These are phyloP conservation scores for Callospermophilus lateralis DNA, from an alignment of 2,113 vertebrate species.

Conservation along the genomic window DNA sequence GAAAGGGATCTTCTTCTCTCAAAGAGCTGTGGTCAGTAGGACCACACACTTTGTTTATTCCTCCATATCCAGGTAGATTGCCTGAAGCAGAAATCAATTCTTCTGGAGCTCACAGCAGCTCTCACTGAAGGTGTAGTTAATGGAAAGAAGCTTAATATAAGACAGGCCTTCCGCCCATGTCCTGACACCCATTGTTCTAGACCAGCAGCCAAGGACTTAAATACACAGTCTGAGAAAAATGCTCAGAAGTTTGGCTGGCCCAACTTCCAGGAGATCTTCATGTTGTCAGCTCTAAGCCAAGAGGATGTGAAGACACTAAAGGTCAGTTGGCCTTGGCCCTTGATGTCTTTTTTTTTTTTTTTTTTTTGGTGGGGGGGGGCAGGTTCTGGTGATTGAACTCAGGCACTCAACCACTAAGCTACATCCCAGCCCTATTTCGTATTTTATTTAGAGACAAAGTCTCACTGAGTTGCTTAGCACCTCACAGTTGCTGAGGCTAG, in stretches of 20 bases:
- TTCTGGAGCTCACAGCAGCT: conserved; percentile 90
- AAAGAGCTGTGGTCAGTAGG: background rate
- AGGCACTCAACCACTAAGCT: too few relatives aligned
- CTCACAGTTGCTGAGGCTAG: too few relatives aligned
- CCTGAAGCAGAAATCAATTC: conserved; percentile 90
- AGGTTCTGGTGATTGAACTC: too few relatives aligned
- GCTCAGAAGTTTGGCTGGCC: conserved; percentile 92
- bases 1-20: background rate
- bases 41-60: background rate
- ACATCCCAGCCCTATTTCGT: too few relatives aligned
- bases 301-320: conserved; percentile 95
- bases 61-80: conserved; percentile 91
- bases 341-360: too few relatives aligned
- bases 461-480: too few relatives aligned
- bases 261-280: conserved; percentile 96
- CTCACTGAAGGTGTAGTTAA: conserved; percentile 94
- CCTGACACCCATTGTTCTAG: conserved; percentile 49
- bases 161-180: conserved; percentile 87
- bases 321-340: conserved; percentile 84
- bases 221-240: background rate
- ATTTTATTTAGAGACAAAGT: too few relatives aligned
- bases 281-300: conserved; percentile 92
- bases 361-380: too few relatives aligned
- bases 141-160: conserved; percentile 90
- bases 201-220: background rate